Conservation (phyloP, 2,888 invertebrate genomes). For the Chrysolina americana region DNA sequence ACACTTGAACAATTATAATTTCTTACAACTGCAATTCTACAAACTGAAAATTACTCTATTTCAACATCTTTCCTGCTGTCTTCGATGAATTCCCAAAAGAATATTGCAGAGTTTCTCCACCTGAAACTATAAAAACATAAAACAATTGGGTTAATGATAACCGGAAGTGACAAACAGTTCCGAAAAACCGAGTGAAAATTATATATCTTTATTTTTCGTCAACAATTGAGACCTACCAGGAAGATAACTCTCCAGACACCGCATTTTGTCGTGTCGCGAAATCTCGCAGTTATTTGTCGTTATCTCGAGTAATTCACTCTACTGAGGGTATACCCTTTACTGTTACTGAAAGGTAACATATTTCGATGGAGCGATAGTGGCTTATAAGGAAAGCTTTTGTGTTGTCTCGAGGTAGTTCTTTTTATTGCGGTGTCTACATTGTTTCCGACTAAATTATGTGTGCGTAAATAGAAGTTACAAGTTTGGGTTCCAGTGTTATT, state of each 20-base stretch:
- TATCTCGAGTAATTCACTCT: slow-evolving; percentile 17
- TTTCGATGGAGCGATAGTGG: slow-evolving; percentile 40
- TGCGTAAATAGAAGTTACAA: slow-evolving; percentile 37
- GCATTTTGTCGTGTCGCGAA: neutral
- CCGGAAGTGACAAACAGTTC: neutral
- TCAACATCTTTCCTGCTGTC: no score
- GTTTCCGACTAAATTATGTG: slow-evolving; percentile 45
- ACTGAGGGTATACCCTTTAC: slow-evolving; percentile 18
- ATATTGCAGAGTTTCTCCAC: neutral
- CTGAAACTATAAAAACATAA: neutral
- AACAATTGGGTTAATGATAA: neutral
- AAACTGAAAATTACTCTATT: no score
- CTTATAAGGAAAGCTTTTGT: slow-evolving; percentile 39
- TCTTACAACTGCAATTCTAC: no score
- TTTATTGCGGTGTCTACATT: slow-evolving; percentile 41
- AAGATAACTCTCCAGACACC: neutral
- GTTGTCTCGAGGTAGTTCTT: slow-evolving; percentile 26
- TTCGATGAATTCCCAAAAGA: no score
- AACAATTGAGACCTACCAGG: slow-evolving; percentile 4
- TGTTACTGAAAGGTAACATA: slow-evolving; percentile 27
- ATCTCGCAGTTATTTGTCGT: slow-evolving; percentile 11
- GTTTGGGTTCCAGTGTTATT: slow-evolving; percentile 36
- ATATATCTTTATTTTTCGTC: neutral
- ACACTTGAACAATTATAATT: no score
- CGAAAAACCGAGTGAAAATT: neutral